Conservation (phyloP, 2,113 vertebrate species). For the Silurus meridionalis region DNA sequence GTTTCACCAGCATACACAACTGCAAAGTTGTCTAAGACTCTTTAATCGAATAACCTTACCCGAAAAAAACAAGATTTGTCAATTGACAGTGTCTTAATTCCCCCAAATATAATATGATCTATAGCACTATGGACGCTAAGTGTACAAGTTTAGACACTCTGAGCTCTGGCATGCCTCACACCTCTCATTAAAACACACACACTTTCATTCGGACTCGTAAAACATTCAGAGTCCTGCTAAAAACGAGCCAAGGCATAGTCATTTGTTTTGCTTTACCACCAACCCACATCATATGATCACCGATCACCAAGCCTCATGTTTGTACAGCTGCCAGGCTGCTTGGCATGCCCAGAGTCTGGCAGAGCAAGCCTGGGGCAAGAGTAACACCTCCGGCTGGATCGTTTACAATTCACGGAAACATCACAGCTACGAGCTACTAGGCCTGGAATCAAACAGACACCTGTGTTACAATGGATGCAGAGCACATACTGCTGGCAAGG, state of each 20-base stretch:
- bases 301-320: slow-evolving; percentile 69
- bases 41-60: neutral
- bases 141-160: neutral
- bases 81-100: neutral
- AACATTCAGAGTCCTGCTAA: slow-evolving; percentile 45
- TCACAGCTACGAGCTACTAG: neutral
- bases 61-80: neutral
- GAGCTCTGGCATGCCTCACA: slow-evolving; percentile 36
- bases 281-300: slow-evolving; percentile 66
- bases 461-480: neutral
- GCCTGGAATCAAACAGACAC: neutral
- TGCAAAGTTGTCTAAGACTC: neutral
- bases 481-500: neutral
- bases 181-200: slow-evolving; percentile 28
- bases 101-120: neutral
- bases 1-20: neutral
- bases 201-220: slow-evolving; percentile 51
- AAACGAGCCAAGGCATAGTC: slow-evolving; percentile 48
- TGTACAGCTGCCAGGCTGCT: slow-evolving; percentile 74
- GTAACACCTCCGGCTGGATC: slow-evolving; percentile 32
- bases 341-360: slow-evolving; percentile 42
- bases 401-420: slow-evolving; percentile 6
- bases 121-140: neutral
- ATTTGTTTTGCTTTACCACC: slow-evolving; percentile 59
- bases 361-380: neutral